A percentile compares a stretch with the other conserved stretches of the same genome.
Evolutionary conservation across 2,888 invertebrate species (phyloP).

Genomic region (Yponomeuta evonymella): DNA sequence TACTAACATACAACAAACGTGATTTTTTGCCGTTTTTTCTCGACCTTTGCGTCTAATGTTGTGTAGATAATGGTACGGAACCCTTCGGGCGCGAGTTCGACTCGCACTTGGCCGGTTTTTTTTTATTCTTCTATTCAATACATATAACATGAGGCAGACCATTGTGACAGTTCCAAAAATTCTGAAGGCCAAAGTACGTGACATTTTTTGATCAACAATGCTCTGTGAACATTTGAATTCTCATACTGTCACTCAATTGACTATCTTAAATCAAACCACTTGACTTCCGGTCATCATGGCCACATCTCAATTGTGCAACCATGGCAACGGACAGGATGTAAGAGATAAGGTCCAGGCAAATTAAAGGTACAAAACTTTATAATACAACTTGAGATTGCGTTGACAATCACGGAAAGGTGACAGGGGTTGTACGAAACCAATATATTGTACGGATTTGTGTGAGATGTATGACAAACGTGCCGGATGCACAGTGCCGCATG

Average conservation of each 20-base stretch:
- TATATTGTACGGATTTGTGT: conserved; percentile 31
- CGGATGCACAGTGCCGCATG: conserved; percentile 58
- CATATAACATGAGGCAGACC: too few species aligned
- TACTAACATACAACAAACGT: too few species aligned
- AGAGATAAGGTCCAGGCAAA: conserved; percentile 11
- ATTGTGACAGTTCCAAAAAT: neutral
- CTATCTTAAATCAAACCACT: conserved; percentile 20
- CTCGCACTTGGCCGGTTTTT: too few species aligned
- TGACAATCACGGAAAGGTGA: conserved; percentile 27
- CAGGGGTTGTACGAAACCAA: conserved; percentile 35
- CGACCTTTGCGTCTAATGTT: too few species aligned
- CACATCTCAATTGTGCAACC: conserved; percentile 28
- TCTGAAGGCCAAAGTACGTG: neutral
- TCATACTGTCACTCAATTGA: neutral
- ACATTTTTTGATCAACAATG: neutral
- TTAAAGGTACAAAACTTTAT: neutral
- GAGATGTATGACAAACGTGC: conserved; percentile 29
- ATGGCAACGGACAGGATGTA: conserved; percentile 36
- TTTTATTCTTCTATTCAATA: too few species aligned
- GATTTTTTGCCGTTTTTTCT: too few species aligned
- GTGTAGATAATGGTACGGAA: too few species aligned
- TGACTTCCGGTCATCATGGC: conserved; percentile 22
- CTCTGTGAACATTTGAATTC: neutral
- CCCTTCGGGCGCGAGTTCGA: too few species aligned
- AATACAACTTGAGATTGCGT: conserved; percentile 19